Percentiles rank a stretch among this genome's conserved stretches.
Conservation (phyloP, 2,113 vertebrate genomes). For the Muntiacus muntjak region DNA sequence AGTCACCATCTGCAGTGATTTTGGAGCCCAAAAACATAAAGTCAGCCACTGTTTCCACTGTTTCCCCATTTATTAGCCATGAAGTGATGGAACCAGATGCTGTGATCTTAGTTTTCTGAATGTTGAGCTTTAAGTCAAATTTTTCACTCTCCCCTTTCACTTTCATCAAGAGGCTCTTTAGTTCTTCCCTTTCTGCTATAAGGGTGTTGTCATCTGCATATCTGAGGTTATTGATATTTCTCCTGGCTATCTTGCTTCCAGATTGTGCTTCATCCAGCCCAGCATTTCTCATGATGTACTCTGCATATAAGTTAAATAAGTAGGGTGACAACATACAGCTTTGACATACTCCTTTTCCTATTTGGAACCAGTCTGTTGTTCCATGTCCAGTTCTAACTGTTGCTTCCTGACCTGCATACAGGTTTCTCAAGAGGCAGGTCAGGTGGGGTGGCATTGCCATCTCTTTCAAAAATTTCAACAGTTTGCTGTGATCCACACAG, state of each 20-base stretch:
- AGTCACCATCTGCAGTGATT: neutral
- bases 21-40: rapidly evolving
- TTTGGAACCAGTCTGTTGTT: too few relatives aligned
- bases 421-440: too few relatives aligned
- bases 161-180: neutral
- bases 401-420: too few relatives aligned
- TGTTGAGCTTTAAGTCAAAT: neutral
- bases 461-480: too few relatives aligned
- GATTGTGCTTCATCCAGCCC: neutral
- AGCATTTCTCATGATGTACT: neutral
- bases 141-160: neutral
- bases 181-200: neutral
- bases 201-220: neutral
- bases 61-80: neutral
- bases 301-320: too few relatives aligned
- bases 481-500: too few relatives aligned
- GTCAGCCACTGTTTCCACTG: neutral
- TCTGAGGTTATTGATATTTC: neutral
- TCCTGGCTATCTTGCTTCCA: neutral
- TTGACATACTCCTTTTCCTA: too few relatives aligned
- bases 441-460: too few relatives aligned
- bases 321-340: too few relatives aligned
- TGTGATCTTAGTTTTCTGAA: neutral
- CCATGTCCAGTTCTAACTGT: too few relatives aligned
- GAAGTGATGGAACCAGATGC: neutral